Evolutionary conservation across 2,888 invertebrate genomes (phyloP).

Genomic region (Rhagophthalmus giganteus): DNA sequence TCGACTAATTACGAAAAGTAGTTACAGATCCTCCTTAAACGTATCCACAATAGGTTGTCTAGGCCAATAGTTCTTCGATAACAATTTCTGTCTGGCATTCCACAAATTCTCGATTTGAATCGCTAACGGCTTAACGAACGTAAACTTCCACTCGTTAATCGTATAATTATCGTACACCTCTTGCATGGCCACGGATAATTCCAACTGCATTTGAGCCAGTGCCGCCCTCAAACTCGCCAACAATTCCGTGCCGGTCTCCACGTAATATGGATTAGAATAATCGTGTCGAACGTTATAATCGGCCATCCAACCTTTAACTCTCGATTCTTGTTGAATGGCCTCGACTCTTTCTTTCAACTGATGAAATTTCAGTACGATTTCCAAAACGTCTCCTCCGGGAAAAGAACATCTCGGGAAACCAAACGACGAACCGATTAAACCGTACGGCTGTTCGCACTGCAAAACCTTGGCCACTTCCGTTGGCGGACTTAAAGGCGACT

Average conservation of each 20-base stretch:
- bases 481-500: constrained; percentile 60
- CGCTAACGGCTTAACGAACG: constrained; percentile 56
- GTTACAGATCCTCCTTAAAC: constrained; percentile 4
- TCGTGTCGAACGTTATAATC: constrained; percentile 67
- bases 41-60: constrained; percentile 55
- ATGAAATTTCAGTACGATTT: constrained; percentile 53
- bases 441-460: constrained; percentile 49
- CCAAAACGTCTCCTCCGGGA: constrained; percentile 49
- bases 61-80: constrained; percentile 58
- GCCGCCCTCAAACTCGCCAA: constrained; percentile 59
- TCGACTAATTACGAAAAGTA: no score
- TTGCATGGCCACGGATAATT: constrained; percentile 58
- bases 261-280: constrained; percentile 66
- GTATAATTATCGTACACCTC: constrained; percentile 64
- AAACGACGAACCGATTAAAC: constrained; percentile 45
- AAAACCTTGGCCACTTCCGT: constrained; percentile 47
- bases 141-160: constrained; percentile 66
- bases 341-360: constrained; percentile 58
- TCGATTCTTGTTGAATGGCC: constrained; percentile 53
- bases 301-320: constrained; percentile 63
- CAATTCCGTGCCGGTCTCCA: constrained; percentile 61
- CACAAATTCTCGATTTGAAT: constrained; percentile 58
- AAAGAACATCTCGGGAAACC: constrained; percentile 49
- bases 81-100: constrained; percentile 55
- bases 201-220: constrained; percentile 56